phyloP scores from a whole-genome alignment of 2,888 invertebrate species.

The Torymus texanus region DNA sequence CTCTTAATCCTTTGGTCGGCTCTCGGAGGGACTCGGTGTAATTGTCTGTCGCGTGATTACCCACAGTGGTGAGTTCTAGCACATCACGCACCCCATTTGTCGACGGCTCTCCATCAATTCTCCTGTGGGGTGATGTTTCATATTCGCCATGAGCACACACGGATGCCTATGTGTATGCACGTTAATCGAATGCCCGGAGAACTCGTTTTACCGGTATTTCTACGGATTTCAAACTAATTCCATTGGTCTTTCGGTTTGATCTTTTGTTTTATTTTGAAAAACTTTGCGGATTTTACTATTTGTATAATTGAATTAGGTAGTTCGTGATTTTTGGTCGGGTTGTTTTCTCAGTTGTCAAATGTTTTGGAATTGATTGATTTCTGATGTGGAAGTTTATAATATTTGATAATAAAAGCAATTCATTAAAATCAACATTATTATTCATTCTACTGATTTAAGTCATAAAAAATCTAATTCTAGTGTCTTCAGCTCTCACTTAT shows the following conservation, averaged over 20 bases:
- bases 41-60: conserved; percentile 68
- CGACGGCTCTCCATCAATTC: conserved; percentile 46
- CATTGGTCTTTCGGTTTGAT: background rate
- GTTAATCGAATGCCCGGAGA: conserved; percentile 16
- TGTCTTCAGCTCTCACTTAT: background rate
- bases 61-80: conserved; percentile 23
- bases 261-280: background rate
- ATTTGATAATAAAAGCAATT: no score
- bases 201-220: conserved; percentile 14
- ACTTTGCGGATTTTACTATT: background rate
- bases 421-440: no score
- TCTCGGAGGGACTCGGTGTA: conserved; percentile 63
- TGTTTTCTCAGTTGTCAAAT: no score
- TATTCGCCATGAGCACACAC: conserved; percentile 5
- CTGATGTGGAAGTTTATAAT: no score
- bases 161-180: no score
- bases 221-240: background rate
- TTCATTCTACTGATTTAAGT: no score
- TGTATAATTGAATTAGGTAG: no score
- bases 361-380: no score
- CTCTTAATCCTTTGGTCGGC: conserved; percentile 66
- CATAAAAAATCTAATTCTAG: no score
- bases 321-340: no score
- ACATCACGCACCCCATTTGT: background rate
- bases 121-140: conserved; percentile 29